Evolutionary conservation across 2,113 vertebrate species (phyloP), one percentile per base, ranked within the genome.

Genomic region (Plestiodon gilberti): DNA sequence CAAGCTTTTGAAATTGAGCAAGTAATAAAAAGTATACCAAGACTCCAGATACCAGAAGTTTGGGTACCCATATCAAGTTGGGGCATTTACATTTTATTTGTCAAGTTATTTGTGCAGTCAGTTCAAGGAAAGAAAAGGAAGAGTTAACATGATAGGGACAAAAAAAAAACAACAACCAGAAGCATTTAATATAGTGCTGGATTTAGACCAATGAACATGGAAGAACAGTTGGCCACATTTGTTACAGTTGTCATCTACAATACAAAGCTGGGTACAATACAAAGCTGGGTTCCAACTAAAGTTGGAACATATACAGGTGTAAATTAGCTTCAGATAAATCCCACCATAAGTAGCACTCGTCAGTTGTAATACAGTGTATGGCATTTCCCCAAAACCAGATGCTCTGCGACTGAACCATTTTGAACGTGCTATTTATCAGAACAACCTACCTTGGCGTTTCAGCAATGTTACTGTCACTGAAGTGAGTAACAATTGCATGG

Each of bases 11-110:
- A 10, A 38, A 79, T 15, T 2, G 13, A 33, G 55, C 57, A 78
- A 6, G 25, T 7, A 10, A 57, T 22, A 3, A n/a, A 3, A n/a
- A 10, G 11, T 52, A n/a, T 18, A 4, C 52, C 14, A 17, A 43
- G 35, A 13, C 78, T 17, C 3, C 81, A 90, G 52, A 73, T 86
- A 87, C 35, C 22, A 78, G 87, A 48, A 0, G 28, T n/a, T 86
- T 6, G 52, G 74, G 38, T 62, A 86, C 35, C 83, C 14, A 4
- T 85, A 83, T 91, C 83, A 92, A 88, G 84, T 84, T 88, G 90
- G 73, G 43, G 92, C 93, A 89, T 89, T 94, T 96, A 78, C 93
- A 94, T 93, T 93, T 95, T 91, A 92, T 84, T 93, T 78, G 75
- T 94, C 93, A 94, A 48, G 30, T 94, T 90, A 80, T 92, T 62